Conservation (phyloP, 2,888 invertebrate species). For the Apodemia zela region DNA sequence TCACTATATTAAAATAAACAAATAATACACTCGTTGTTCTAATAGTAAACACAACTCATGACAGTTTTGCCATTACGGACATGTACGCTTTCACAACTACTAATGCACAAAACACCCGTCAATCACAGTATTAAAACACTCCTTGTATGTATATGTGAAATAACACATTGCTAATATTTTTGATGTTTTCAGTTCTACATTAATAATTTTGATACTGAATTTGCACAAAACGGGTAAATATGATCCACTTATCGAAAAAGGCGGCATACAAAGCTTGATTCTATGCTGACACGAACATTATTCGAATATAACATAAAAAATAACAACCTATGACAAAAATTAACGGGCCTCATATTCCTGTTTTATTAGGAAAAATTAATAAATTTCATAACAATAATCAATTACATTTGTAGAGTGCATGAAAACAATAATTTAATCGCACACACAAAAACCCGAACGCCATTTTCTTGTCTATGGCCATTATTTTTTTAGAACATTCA, state of each 20-base stretch:
- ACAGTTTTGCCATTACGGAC: constrained; percentile 73
- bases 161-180: constrained; percentile 24
- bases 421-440: constrained; percentile 75
- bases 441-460: constrained; percentile 79
- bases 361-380: constrained; percentile 34
- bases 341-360: constrained; percentile 39
- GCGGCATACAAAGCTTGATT: constrained; percentile 72
- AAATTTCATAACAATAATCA: constrained; percentile 36
- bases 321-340: constrained; percentile 37
- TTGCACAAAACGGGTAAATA: constrained; percentile 37
- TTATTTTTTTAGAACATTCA: constrained; percentile 24
- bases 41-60: constrained; percentile 77
- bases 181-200: constrained; percentile 34
- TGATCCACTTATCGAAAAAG: constrained; percentile 61
- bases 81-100: constrained; percentile 77
- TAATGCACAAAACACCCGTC: constrained; percentile 68
- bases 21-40: constrained; percentile 64
- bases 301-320: constrained; percentile 38
- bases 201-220: constrained; percentile 35
- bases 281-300: constrained; percentile 64
- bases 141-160: constrained; percentile 29
- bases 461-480: constrained; percentile 78
- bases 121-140: constrained; percentile 58
- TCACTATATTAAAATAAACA: constrained; percentile 59
- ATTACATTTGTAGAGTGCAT: constrained; percentile 45